phyloP scores from a whole-genome alignment of 1,140 invertebrate genomes.

The Pygmarrhopalites habei region DNA sequence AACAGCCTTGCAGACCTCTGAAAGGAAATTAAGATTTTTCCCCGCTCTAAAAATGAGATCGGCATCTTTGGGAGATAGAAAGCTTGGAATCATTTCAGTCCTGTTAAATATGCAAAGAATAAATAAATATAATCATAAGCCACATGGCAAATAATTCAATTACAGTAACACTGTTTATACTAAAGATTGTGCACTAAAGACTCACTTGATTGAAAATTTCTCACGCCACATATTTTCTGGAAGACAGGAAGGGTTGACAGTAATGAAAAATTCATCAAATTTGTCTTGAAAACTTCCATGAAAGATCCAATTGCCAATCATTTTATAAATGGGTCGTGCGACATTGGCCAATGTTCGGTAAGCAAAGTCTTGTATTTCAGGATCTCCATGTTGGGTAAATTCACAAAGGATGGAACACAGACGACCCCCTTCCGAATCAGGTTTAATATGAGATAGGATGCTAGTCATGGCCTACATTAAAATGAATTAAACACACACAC shows the following conservation, averaged over 20 bases:
- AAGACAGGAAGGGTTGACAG: not conserved
- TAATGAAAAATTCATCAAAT: slow-evolving; percentile 11
- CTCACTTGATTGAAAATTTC: slow-evolving; percentile 9
- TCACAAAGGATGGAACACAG: slow-evolving; percentile 4
- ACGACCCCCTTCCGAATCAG: not conserved
- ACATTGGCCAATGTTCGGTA: not conserved
- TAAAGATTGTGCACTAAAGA: too few species aligned
- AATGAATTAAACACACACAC: too few species aligned
- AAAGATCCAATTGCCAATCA: slow-evolving; percentile 10
- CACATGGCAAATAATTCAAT: too few species aligned
- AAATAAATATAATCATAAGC: not conserved
- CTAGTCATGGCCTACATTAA: not conserved
- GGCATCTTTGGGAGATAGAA: not conserved
- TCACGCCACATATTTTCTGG: slow-evolving; percentile 7
- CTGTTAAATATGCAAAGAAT: not conserved
- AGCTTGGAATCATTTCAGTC: not conserved
- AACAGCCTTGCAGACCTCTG: not conserved
- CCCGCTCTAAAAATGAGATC: slow-evolving; percentile 2
- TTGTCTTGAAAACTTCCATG: not conserved
- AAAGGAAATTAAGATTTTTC: slow-evolving; percentile 11
- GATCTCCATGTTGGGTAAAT: slow-evolving; percentile 7
- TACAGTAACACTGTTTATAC: too few species aligned
- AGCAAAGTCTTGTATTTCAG: slow-evolving; percentile 4
- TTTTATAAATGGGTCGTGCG: not conserved
- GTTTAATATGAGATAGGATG: not conserved